Base-by-base conservation (phyloP, 2,888 invertebrate genomes). In the Acanthococcus lagerstroemiae region DNA sequence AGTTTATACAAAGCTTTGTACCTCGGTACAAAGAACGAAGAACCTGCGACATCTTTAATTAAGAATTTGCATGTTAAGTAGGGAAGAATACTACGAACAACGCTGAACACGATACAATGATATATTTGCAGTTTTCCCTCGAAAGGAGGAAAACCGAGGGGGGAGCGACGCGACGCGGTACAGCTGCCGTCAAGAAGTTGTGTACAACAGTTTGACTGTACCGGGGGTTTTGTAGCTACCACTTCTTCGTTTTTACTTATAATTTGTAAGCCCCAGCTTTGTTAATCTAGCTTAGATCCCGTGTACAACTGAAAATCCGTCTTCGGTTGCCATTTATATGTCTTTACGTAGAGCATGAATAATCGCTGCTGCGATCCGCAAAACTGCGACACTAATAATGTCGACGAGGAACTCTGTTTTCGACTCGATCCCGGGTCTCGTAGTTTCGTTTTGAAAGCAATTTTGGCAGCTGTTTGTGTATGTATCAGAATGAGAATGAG, bases 1-100 rank as follows among this genome's bases (percentile, higher is more conserved):
- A n/a, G n/a, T n/a, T n/a, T n/a, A 57, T 19, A 57, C 57, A 58
- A 58, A 58, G 58, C 58, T 58, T 58, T 58, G 58, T 58, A 58
- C 22, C 19, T 19, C 6, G 46, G 46, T 46, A 58, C 58, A 58
- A 58, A 58, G 58, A 58, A 58, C 58, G 58, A 58, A 45, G 45
- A 58, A 58, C 58, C 58, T 58, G 58, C 58, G 58, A 58, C 58
- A 58, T 58, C 58, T 58, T 58, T 58, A 58, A 58, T 58, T 58
- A 58, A 58, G 58, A 58, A 58, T 58, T 58, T 58, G 58, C 58
- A 58, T 58, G 58, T 58, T 58, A 58, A 58, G 46, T 58, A 58
- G 58, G 58, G 58, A 58, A 58, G 46, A 58, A 26, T 58, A 58
- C 58, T 44, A 58, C 24, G 45, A 58, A 58, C 58, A 58, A 45